Base-by-base conservation (phyloP, 2,888 invertebrate genomes). In the Cacoxenus indagator region DNA sequence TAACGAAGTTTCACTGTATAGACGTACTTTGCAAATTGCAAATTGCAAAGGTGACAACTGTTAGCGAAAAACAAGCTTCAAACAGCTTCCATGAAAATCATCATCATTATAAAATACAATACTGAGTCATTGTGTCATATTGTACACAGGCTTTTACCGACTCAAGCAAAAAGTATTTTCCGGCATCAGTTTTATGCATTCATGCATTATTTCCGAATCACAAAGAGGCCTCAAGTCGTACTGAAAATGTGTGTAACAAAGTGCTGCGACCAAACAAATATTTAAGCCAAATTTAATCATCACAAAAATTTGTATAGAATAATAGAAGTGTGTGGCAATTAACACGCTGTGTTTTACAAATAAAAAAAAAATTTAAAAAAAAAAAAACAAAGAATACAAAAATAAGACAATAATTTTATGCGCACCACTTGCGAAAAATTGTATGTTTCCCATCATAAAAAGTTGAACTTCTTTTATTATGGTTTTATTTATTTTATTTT, bases 391-490 rank as follows among this genome's bases (percentile, higher is more conserved):
- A 37, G 19, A 51, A 51, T 51, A 51, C 4, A 5, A 51, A 51
- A 51, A 22, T 6, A 51, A 22, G 11, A 51, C 22, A 22, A 9
- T 19, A 9, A 51, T 51, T 37, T 14, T 17, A 51, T 51, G 51
- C 66, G 27, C 46, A 66, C 66, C 66, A 46, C 29, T 45, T 27
- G 59, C 14, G 11, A 45, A 46, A 43, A 57, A 57, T n/a, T 46
- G 66, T 26, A 46, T 24, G 57, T 59, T 66, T 57, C 66, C 66
- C 66, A 66, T 66, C 9, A 11, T 45, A 45, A 45, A 27, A 64
- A 51, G 8, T 6, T n/a, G n/a, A n/a, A n/a, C n/a, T n/a, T n/a
- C n/a, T n/a, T n/a, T n/a, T n/a, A n/a, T n/a, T n/a, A n/a, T n/a
- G n/a, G n/a, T 43, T 2, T 43, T 43, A 1, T 43, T 43, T 1